These are phyloP conservation scores for Uropsilus gracilis DNA, from an alignment of 2,113 vertebrate species.

Conservation along the genomic window DNA sequence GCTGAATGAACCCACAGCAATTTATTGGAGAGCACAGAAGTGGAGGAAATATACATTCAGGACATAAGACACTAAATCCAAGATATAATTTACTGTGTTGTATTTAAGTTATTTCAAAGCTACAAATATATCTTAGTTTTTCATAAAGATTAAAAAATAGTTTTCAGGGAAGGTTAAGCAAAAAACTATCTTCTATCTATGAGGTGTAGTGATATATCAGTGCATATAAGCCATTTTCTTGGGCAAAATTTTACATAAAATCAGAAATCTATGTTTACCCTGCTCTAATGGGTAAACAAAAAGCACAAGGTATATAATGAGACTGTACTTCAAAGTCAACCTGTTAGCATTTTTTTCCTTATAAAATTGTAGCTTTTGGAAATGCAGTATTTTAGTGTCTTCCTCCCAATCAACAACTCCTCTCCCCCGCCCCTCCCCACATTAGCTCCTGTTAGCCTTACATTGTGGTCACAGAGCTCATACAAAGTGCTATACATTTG, in stretches of 20 bases:
- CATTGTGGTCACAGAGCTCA: background rate
- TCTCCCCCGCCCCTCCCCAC: background rate
- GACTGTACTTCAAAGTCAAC: no score
- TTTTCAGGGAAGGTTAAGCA: background rate
- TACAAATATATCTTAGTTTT: background rate
- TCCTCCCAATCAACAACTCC: background rate
- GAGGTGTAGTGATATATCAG: background rate
- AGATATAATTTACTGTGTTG: background rate
- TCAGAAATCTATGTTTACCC: no score
- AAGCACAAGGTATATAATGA: no score
- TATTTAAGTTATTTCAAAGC: conserved; percentile 7
- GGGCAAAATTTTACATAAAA: no score
- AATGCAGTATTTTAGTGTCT: background rate
- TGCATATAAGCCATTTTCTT: background rate
- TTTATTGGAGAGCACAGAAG: background rate
- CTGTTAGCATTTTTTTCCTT: background rate
- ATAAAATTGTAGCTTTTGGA: background rate
- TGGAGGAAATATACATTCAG: background rate
- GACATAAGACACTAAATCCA: background rate
- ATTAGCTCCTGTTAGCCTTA: background rate
- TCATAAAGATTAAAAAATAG: background rate
- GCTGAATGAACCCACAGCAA: background rate
- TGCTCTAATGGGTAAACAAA: no score
- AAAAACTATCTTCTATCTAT: background rate
- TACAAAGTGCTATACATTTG: background rate